These are phyloP conservation scores for Sarotherodon lohbergeri DNA, from an alignment of 2,113 vertebrate species.

Conservation along the genomic window DNA sequence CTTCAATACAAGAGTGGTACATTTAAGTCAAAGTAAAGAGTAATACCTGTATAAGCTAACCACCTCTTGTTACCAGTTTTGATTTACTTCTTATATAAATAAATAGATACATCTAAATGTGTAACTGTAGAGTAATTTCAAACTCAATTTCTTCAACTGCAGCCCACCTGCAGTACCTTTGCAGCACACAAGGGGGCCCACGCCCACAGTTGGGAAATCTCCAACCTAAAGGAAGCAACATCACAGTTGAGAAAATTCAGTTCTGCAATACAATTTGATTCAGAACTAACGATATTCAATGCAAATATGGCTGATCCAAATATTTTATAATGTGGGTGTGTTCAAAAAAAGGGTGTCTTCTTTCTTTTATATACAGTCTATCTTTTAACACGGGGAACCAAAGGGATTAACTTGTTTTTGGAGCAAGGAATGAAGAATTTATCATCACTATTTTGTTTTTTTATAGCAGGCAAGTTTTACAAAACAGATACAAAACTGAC, in stretches of 20 bases:
- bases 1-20: background rate
- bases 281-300: background rate
- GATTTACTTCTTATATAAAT: background rate
- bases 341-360: background rate
- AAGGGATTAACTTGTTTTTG: background rate
- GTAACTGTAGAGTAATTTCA: background rate
- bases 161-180: background rate
- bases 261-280: background rate
- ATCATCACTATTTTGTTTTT: background rate
- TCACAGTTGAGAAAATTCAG: background rate
- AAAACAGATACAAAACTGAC: background rate
- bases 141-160: background rate
- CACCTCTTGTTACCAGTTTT: background rate
- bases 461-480: background rate
- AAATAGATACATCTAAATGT: background rate
- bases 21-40: background rate
- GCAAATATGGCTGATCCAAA: background rate
- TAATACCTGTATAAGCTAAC: background rate
- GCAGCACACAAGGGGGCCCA: background rate
- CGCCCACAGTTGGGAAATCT: background rate
- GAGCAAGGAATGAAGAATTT: background rate
- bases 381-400: background rate
- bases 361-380: background rate
- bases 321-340: background rate
- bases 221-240: background rate